phyloP scores from a whole-genome alignment of 2,797 vertebrate genomes.

The Hemibagrus guttatus region DNA sequence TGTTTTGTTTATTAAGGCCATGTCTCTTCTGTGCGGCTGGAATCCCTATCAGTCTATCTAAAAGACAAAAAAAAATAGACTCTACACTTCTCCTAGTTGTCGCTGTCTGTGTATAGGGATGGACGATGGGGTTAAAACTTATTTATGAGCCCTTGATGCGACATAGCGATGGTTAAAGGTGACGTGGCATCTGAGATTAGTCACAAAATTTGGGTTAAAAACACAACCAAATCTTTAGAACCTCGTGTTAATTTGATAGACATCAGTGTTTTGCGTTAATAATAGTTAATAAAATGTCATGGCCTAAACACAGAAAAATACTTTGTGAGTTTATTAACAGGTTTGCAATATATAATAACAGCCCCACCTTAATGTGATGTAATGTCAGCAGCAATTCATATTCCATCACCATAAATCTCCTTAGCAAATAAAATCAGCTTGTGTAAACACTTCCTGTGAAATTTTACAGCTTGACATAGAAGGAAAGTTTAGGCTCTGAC shows the following conservation, averaged over 20 bases:
- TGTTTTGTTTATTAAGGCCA: slow-evolving; percentile 22
- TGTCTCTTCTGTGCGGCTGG: background rate
- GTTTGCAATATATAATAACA: background rate
- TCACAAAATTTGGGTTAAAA: background rate
- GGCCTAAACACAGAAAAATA: background rate
- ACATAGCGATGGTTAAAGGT: background rate
- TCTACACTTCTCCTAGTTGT: background rate
- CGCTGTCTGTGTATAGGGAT: background rate
- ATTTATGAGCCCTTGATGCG: background rate
- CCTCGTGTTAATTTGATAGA: background rate
- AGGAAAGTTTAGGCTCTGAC: background rate
- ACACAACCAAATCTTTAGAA: background rate
- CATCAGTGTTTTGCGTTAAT: background rate
- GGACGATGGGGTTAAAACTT: background rate
- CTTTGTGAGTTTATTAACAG: background rate
- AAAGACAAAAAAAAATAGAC: background rate
- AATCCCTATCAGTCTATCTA: background rate
- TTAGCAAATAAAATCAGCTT: background rate
- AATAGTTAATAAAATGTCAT: background rate
- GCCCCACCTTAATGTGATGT: background rate
- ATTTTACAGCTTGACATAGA: background rate
- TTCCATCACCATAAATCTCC: no score
- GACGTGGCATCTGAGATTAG: background rate
- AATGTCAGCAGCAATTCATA: background rate
- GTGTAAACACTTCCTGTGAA: background rate